Percentiles rank a stretch among this genome's conserved stretches.
phyloP scores from a whole-genome alignment of 2,797 vertebrate species.

The Pangasius krempfi region DNA sequence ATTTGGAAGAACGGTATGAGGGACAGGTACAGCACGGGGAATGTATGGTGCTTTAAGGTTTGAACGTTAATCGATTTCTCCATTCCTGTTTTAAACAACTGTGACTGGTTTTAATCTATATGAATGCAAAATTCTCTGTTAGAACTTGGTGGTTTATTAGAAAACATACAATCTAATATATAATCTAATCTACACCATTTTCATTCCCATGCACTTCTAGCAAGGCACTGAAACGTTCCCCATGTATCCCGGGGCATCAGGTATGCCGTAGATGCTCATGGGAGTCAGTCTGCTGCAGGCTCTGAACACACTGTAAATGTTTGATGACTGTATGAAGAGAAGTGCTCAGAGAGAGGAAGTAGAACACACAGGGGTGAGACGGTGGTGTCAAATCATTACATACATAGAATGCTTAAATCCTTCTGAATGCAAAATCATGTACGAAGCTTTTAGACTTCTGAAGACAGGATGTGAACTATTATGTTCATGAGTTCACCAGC shows the following conservation, averaged over 20 bases:
- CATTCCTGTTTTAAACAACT: neutral
- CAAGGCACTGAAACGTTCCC: neutral
- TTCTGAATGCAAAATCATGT: neutral
- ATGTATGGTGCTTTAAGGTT: neutral
- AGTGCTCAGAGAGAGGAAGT: too few relatives aligned
- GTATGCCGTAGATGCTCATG: conserved; percentile 10
- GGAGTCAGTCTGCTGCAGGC: neutral
- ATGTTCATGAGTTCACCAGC: neutral
- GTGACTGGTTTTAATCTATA: neutral
- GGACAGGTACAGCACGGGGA: neutral
- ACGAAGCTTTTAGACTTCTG: neutral
- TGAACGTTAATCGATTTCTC: neutral
- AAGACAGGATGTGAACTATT: neutral
- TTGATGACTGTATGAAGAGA: neutral
- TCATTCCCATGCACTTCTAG: neutral
- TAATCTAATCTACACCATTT: neutral
- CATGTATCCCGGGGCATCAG: neutral
- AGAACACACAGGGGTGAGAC: neutral
- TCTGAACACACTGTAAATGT: neutral
- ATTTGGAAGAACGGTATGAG: neutral
- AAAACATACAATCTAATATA: neutral
- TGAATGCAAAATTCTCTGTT: neutral
- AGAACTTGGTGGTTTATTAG: neutral
- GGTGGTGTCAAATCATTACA: neutral
- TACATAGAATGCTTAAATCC: neutral